These are phyloP conservation scores for Telmatherina bonti DNA, from an alignment of 2,797 vertebrate species.

Conservation along the genomic window DNA sequence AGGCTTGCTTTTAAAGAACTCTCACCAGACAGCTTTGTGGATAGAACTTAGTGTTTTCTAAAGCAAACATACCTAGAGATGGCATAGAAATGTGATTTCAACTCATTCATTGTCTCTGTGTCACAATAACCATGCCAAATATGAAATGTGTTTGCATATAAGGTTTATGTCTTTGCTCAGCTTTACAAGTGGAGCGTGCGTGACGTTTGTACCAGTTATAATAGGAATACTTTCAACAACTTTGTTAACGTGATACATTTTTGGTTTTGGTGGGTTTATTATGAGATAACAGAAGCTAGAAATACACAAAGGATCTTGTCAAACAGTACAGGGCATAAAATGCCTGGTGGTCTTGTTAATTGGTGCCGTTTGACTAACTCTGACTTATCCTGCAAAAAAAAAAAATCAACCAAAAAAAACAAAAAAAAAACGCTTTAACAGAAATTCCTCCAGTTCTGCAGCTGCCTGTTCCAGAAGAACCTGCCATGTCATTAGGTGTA, in stretches of 20 bases:
- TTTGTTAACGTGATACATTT: too few relatives aligned
- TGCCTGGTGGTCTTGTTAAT: slow-evolving; percentile 7
- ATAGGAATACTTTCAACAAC: too few relatives aligned
- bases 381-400: slow-evolving; percentile 32
- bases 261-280: slow-evolving; percentile 47
- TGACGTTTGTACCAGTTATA: slow-evolving; percentile 43
- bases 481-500: slow-evolving; percentile 20
- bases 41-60: slow-evolving; percentile 13
- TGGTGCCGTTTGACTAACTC: slow-evolving; percentile 17
- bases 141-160: slow-evolving; percentile 39
- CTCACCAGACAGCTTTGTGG: slow-evolving; percentile 30
- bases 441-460: slow-evolving; percentile 9
- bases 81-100: slow-evolving; percentile 13
- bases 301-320: slow-evolving; percentile 32
- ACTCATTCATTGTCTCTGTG: slow-evolving; percentile 34
- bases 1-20: slow-evolving; percentile 32
- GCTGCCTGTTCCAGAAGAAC: slow-evolving; percentile 25
- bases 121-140: slow-evolving; percentile 28
- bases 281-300: slow-evolving; percentile 51
- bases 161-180: slow-evolving; percentile 17
- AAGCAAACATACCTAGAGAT: slow-evolving; percentile 34
- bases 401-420: too few relatives aligned
- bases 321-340: neutral
- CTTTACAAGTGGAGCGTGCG: slow-evolving; percentile 23
- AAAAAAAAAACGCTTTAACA: slow-evolving; percentile 6